These are phyloP conservation scores for Lasioglossum vierecki DNA, from an alignment of 2,888 invertebrate species.

Conservation along the genomic window DNA sequence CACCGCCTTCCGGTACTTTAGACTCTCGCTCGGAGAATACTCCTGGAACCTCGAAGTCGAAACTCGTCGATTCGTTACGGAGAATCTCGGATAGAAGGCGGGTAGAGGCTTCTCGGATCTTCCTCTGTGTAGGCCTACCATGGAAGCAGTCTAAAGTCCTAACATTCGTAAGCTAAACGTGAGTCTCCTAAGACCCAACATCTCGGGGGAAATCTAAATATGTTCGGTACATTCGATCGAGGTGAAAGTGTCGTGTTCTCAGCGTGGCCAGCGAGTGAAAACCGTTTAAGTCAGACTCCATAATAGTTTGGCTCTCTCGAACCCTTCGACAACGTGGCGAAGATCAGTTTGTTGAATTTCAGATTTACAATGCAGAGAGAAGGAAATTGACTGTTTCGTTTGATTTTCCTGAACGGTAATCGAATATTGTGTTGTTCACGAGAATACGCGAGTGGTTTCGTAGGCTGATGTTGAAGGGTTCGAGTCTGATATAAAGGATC, in stretches of 20 bases:
- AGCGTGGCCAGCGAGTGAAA: not conserved
- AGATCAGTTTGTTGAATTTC: not conserved
- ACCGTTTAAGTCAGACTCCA: not conserved
- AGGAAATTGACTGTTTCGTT: not conserved
- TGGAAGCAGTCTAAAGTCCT: not conserved
- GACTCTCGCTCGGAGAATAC: not conserved
- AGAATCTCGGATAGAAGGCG: slow-evolving; percentile 3
- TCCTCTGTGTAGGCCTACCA: slow-evolving; percentile 9
- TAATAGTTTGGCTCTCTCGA: not conserved
- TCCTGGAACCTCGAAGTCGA: not conserved
- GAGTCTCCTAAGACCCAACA: not conserved
- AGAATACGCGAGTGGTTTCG: not conserved
- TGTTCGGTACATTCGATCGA: not conserved
- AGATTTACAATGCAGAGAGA: not conserved
- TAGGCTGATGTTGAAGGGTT: not conserved
- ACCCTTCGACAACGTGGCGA: not conserved
- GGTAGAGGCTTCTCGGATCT: not conserved
- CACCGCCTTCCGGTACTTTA: slow-evolving; percentile 1
- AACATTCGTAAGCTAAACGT: not conserved
- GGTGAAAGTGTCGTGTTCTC: not conserved
- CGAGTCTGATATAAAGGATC: not conserved
- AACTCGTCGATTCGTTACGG: not conserved
- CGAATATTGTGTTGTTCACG: not conserved
- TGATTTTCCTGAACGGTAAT: not conserved
- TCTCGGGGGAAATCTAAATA: not conserved